These are phyloP conservation scores for Tetanocera ferruginea DNA, from an alignment of 2,888 invertebrate genomes.

Conservation along the genomic window DNA sequence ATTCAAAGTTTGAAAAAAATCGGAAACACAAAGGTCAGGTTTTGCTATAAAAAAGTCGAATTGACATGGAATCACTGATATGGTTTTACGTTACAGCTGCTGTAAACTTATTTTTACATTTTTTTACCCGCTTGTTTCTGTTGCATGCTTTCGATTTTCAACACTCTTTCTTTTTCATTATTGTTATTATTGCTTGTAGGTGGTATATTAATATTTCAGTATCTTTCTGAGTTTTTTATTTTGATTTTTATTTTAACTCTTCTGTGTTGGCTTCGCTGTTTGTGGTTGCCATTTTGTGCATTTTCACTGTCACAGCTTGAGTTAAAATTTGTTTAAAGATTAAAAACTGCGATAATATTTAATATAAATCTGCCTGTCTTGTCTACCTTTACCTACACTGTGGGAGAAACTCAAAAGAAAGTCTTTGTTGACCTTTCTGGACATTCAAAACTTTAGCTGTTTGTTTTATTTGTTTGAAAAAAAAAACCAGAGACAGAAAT, in stretches of 20 bases:
- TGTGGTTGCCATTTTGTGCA: background rate
- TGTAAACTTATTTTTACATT: background rate
- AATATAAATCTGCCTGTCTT: background rate
- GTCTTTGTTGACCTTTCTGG: constrained; percentile 3
- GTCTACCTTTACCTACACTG: background rate
- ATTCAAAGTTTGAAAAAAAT: too few relatives aligned
- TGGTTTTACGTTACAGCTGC: background rate
- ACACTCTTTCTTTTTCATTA: background rate
- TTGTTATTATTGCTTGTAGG: constrained; percentile 12
- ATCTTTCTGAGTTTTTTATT: background rate
- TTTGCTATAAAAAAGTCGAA: too few relatives aligned
- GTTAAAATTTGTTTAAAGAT: background rate
- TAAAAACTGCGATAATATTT: background rate
- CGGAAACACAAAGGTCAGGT: too few relatives aligned
- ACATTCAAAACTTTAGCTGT: background rate
- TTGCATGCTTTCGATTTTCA: constrained; percentile 8
- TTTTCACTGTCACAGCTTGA: constrained; percentile 15
- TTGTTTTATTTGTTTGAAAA: background rate
- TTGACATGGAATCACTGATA: too few relatives aligned
- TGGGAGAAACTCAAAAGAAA: constrained; percentile 15
- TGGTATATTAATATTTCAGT: constrained; percentile 13
- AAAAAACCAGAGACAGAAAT: background rate
- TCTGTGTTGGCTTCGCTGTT: background rate
- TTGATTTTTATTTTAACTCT: background rate
- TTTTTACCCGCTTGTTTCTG: too few relatives aligned